A percentile compares a stretch with the other conserved stretches of the same genome.
phyloP scores from a whole-genome alignment of 1,140 invertebrate genomes.

The Solenopsis fugax region DNA sequence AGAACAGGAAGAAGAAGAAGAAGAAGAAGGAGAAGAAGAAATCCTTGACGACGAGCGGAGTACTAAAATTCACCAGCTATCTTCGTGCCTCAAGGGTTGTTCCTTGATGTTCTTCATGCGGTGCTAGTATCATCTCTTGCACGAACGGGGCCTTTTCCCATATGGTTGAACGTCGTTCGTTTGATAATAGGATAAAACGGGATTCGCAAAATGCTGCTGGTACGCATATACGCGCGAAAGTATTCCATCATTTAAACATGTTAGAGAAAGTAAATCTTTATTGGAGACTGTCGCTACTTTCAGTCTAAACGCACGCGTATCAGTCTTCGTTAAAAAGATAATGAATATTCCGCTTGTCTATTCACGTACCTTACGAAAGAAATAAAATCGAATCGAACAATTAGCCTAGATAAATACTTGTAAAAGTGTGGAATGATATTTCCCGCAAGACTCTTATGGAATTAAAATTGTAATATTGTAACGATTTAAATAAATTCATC shows the following conservation, averaged over 20 bases:
- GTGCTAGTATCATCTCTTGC: not conserved
- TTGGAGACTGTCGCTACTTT: conserved; percentile 26
- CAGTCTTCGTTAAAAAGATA: conserved; percentile 2
- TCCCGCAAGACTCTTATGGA: not conserved
- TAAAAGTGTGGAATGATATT: not conserved
- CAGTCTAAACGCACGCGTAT: not conserved
- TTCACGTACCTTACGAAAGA: not conserved
- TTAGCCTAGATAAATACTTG: not conserved
- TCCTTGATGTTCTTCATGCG: conserved; percentile 39
- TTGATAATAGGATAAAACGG: conserved; percentile 46
- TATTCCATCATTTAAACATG: conserved; percentile 40
- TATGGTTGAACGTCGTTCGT: conserved; percentile 27
- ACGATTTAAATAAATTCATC: conserved; percentile 24
- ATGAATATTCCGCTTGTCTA: not conserved
- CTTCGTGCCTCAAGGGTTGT: conserved; percentile 67
- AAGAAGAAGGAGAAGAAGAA: conserved; percentile 8
- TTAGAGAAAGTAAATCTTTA: conserved; percentile 44
- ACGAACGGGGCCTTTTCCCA: not conserved
- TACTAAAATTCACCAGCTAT: conserved; percentile 78
- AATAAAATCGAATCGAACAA: not conserved
- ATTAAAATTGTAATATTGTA: conserved; percentile 24
- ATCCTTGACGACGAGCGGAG: conserved; percentile 24
- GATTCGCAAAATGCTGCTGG: conserved; percentile 1
- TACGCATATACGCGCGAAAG: conserved; percentile 35
- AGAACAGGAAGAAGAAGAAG: not conserved